A percentile compares a stretch with the other conserved stretches of the same genome.
Conservation (phyloP, 2,113 vertebrate genomes). For the Cryptomyrus ogoouensis region DNA sequence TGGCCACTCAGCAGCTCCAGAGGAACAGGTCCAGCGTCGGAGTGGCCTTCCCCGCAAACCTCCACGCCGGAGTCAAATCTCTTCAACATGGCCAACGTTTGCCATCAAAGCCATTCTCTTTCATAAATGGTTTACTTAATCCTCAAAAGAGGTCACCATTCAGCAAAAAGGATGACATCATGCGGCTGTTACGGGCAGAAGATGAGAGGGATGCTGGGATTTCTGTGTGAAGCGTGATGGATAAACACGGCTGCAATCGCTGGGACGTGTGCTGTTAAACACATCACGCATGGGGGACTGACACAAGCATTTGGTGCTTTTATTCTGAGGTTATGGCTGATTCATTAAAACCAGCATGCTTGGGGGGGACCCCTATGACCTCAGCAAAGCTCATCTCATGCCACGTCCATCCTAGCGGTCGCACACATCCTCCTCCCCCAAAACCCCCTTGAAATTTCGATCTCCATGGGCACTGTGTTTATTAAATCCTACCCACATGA, state of each 20-base stretch:
- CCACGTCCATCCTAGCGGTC: neutral
- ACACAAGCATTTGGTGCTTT: neutral
- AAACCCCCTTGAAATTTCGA: neutral
- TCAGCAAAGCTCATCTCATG: neutral
- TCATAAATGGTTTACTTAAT: slow-evolving; percentile 6
- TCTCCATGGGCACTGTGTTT: slow-evolving; percentile 19
- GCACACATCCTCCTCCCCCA: neutral
- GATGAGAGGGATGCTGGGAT: neutral
- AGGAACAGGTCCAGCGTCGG: neutral
- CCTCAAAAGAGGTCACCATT: slow-evolving; percentile 4
- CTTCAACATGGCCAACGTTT: neutral
- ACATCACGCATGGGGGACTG: neutral
- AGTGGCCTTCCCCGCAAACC: neutral
- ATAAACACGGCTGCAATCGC: neutral
- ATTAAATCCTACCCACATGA: slow-evolving; percentile 22
- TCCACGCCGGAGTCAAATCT: neutral
- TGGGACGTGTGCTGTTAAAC: neutral
- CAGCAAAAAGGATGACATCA: slow-evolving; percentile 1
- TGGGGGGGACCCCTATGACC: neutral
- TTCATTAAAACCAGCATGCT: neutral
- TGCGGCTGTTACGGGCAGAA: neutral
- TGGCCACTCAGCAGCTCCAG: neutral
- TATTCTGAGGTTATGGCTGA: neutral
- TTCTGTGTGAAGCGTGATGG: neutral
- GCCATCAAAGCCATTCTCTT: neutral